phyloP scores from a whole-genome alignment of 1,140 invertebrate genomes.

The Cephus cinctus region DNA sequence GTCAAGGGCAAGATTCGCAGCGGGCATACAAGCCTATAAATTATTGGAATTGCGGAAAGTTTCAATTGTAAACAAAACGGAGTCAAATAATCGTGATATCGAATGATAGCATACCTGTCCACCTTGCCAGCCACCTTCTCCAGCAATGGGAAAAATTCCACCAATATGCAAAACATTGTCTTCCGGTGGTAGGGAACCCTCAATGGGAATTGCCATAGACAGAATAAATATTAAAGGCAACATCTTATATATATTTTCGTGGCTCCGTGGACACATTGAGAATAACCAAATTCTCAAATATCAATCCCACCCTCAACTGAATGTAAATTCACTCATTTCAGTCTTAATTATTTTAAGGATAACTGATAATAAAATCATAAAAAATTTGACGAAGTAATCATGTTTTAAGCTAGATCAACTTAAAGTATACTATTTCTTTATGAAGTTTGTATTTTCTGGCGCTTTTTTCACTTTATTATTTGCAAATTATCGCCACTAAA shows the following conservation, averaged over 20 bases:
- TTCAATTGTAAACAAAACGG: background rate
- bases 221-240: conserved; percentile 28
- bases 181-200: conserved; percentile 45
- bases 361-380: too few species aligned
- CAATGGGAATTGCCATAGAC: conserved; percentile 22
- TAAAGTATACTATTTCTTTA: too few species aligned
- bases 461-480: too few species aligned
- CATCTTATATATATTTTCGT: conserved; percentile 20
- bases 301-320: too few species aligned
- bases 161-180: conserved; percentile 90
- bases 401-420: too few species aligned
- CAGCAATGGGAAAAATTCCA: conserved; percentile 95
- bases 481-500: too few species aligned
- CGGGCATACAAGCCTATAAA: conserved; percentile 82
- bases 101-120: conserved; percentile 67
- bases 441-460: too few species aligned
- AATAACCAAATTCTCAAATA: too few species aligned
- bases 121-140: conserved; percentile 93
- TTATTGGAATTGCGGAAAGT: background rate
- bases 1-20: conserved; percentile 90
- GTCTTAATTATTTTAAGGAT: too few species aligned
- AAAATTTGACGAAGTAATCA: too few species aligned
- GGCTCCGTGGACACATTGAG: too few species aligned
- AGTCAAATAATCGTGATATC: background rate
- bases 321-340: too few species aligned